A percentile compares a stretch with the other conserved stretches of the same genome.
Conservation (phyloP, 2,797 vertebrate species). For the Carduelis carduelis region DNA sequence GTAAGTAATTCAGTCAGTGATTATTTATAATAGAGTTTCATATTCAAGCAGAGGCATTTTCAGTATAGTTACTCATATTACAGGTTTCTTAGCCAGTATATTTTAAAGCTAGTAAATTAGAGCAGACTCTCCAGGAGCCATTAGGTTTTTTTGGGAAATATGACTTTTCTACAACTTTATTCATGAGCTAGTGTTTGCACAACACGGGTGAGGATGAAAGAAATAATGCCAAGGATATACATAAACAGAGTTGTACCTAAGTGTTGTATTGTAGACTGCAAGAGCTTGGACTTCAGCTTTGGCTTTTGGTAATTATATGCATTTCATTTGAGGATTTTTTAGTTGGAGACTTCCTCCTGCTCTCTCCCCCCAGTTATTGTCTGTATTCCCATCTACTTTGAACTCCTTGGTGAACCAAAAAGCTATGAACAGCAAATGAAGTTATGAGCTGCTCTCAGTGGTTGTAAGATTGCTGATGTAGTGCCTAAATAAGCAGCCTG, state of each 20-base stretch:
- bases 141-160: neutral
- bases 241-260: neutral
- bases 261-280: neutral
- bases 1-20: neutral
- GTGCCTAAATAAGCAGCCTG: neutral
- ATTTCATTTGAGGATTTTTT: neutral
- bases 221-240: neutral
- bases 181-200: neutral
- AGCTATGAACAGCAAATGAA: neutral
- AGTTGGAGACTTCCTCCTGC: neutral
- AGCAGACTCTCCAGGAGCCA: neutral
- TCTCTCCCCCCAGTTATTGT: rapidly evolving
- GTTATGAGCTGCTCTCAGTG: neutral
- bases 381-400: neutral
- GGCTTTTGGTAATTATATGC: neutral
- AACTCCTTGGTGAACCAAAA: neutral
- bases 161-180: rapidly evolving
- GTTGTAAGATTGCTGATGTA: neutral
- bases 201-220: neutral
- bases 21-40: neutral
- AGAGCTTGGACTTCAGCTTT: neutral
- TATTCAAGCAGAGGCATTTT: neutral
- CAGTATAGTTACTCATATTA: neutral
- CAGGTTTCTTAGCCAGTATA: neutral
- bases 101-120: neutral